These are phyloP conservation scores for Himalopsyche japonica DNA, from an alignment of 2,888 invertebrate genomes.

Conservation along the genomic window DNA sequence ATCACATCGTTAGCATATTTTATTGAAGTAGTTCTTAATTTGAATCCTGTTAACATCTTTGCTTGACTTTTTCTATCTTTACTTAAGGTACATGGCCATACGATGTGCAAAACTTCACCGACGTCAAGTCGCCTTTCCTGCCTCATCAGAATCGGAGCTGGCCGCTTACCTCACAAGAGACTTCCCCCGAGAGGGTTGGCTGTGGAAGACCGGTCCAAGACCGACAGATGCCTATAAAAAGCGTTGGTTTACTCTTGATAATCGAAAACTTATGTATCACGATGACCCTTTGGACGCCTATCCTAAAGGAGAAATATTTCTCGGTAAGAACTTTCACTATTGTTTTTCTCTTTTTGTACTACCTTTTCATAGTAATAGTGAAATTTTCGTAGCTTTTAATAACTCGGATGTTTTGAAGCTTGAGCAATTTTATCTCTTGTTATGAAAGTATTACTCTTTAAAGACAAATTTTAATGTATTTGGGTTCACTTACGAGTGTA, in stretches of 20 bases:
- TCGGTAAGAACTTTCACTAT: constrained; percentile 57
- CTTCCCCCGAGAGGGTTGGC: constrained; percentile 84
- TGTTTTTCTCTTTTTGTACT: too few species aligned
- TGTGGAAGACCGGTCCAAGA: constrained; percentile 87
- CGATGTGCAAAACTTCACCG: constrained; percentile 83
- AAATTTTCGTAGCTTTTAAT: too few species aligned
- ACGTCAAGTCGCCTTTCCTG: constrained; percentile 82
- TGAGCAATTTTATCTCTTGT: too few species aligned
- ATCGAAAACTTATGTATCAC: constrained; percentile 90
- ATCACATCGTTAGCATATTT: too few species aligned
- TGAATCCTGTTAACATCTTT: neutral
- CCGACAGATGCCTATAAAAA: constrained; percentile 80
- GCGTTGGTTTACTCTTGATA: constrained; percentile 87
- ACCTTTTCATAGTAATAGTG: too few species aligned
- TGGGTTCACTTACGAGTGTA: too few species aligned
- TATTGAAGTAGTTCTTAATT: too few species aligned
- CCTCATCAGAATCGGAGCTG: constrained; percentile 72
- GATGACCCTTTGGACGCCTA: constrained; percentile 85
- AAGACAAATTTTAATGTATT: too few species aligned
- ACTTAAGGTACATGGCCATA: constrained; percentile 70
- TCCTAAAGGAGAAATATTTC: constrained; percentile 89
- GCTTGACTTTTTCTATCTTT: neutral
- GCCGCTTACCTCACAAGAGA: constrained; percentile 75
- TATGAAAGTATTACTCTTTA: too few species aligned
- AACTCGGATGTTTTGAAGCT: too few species aligned